Conservation (phyloP, 2,113 vertebrate species). For the Pterocles gutturalis region DNA sequence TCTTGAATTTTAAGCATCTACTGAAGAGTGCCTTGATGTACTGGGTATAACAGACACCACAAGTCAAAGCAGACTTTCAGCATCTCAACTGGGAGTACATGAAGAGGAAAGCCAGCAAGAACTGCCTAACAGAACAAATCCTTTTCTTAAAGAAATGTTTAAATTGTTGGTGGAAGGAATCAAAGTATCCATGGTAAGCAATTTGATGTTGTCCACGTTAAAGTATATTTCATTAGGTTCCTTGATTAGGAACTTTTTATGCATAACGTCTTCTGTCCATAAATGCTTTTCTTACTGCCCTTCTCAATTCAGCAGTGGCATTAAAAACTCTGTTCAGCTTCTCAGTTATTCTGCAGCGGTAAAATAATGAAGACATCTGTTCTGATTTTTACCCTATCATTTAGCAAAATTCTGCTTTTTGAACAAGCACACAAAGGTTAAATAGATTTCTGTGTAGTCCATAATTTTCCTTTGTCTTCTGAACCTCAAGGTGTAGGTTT, state of each 20-base stretch:
- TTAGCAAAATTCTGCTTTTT: background rate
- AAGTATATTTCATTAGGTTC: background rate
- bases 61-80: slow-evolving; percentile 75
- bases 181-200: slow-evolving; percentile 88
- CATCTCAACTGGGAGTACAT: slow-evolving; percentile 76
- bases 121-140: slow-evolving; percentile 78
- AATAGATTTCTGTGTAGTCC: background rate
- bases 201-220: background rate
- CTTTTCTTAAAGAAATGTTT: slow-evolving; percentile 91
- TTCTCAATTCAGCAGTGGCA: background rate
- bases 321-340: background rate
- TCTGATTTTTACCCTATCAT: background rate
- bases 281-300: background rate
- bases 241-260: background rate
- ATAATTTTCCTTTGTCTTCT: background rate
- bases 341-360: background rate
- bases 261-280: background rate
- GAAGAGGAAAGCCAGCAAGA: slow-evolving; percentile 81
- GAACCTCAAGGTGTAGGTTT: background rate
- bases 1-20: slow-evolving; percentile 80
- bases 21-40: slow-evolving; percentile 86
- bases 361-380: background rate
- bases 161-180: slow-evolving; percentile 91
- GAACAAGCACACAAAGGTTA: background rate
- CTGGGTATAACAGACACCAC: slow-evolving; percentile 87